Percentiles rank a stretch among this genome's conserved stretches.
These are phyloP conservation scores for Drosophila anceps DNA, from an alignment of 2,888 invertebrate species.

Conservation along the genomic window DNA sequence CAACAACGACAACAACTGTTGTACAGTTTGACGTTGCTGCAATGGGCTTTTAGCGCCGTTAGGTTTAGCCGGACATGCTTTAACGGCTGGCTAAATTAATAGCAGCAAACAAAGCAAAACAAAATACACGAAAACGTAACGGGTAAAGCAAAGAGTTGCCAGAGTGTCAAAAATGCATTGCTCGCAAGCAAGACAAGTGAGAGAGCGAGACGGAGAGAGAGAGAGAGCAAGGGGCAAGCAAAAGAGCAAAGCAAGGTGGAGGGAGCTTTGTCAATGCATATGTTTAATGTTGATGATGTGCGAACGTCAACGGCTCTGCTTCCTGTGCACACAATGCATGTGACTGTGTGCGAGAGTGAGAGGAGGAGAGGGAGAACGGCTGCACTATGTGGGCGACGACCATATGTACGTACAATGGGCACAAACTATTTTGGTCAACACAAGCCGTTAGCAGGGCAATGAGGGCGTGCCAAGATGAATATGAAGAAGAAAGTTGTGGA, in stretches of 20 bases:
- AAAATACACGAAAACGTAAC: slow-evolving; percentile 14
- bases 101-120: slow-evolving; percentile 26
- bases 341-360: neutral
- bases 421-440: slow-evolving; percentile 51
- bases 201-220: neutral
- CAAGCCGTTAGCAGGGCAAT: slow-evolving; percentile 13
- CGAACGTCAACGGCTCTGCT: slow-evolving; percentile 46
- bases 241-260: slow-evolving; percentile 3
- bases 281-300: slow-evolving; percentile 47
- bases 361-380: neutral
- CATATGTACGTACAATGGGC: slow-evolving; percentile 43
- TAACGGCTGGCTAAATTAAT: slow-evolving; percentile 40
- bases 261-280: slow-evolving; percentile 45
- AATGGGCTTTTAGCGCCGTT: slow-evolving; percentile 41
- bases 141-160: slow-evolving; percentile 12
- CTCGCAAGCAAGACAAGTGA: slow-evolving; percentile 9
- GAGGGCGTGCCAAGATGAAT: neutral
- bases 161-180: slow-evolving; percentile 49
- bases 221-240: slow-evolving; percentile 3
- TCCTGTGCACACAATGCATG: slow-evolving; percentile 42
- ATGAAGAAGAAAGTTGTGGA: slow-evolving; percentile 12
- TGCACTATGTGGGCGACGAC: slow-evolving; percentile 32
- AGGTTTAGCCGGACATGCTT: slow-evolving; percentile 45
- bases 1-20: slow-evolving; percentile 28
- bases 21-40: slow-evolving; percentile 41